phyloP scores from a whole-genome alignment of 2,113 vertebrate genomes.

The Willisornis vidua region DNA sequence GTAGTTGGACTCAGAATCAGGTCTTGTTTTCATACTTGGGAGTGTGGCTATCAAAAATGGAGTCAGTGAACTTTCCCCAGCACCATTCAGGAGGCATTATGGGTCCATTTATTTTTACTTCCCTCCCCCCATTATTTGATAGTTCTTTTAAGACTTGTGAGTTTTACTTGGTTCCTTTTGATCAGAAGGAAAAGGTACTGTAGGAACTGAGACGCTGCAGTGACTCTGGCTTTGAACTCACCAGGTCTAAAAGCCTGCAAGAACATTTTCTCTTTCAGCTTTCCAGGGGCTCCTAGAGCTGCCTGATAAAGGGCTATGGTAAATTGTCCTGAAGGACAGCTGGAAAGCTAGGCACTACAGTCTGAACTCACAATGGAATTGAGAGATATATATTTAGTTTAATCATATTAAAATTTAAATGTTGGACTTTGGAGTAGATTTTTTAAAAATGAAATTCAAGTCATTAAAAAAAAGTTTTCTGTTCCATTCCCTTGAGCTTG shows the following conservation, averaged over 20 bases:
- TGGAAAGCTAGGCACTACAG: background rate
- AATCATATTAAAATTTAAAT: constrained; percentile 38
- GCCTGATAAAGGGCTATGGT: constrained; percentile 26
- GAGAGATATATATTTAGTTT: background rate
- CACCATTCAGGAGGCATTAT: background rate
- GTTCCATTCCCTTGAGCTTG: background rate
- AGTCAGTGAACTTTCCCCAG: constrained; percentile 13
- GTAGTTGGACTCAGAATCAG: background rate
- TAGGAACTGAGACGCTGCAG: constrained; percentile 29
- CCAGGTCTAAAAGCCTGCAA: constrained; percentile 75
- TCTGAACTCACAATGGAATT: constrained; percentile 17
- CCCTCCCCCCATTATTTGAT: constrained; percentile 68
- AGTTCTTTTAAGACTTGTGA: constrained; percentile 48
- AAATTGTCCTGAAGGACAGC: constrained; percentile 68
- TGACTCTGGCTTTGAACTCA: constrained; percentile 71
- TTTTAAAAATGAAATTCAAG: background rate
- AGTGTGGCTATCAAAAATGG: background rate
- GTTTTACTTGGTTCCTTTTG: constrained; percentile 57
- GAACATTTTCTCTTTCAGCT: constrained; percentile 62
- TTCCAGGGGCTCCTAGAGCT: background rate
- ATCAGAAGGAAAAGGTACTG: constrained; percentile 50
- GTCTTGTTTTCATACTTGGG: background rate
- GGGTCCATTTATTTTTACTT: constrained; percentile 34
- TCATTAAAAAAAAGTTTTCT: background rate
- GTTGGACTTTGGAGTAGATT: background rate